Evolutionary conservation across 2,113 vertebrate genomes (phyloP).

Genomic region (Sapajus apella): DNA sequence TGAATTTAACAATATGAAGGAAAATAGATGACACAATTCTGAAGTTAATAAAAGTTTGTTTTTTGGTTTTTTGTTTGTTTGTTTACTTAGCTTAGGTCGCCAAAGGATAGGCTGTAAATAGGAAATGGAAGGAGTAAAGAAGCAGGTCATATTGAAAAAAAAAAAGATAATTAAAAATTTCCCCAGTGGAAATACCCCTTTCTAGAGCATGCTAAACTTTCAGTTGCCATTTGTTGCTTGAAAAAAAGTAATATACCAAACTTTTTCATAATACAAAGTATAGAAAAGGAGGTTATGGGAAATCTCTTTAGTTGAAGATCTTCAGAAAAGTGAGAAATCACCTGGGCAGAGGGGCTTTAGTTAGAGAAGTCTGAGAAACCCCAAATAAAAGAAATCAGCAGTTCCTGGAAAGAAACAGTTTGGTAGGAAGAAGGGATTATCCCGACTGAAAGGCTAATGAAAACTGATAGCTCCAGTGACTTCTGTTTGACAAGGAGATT

Average conservation of each 20-base stretch:
- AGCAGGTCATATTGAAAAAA: not conserved
- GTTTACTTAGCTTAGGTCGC: not conserved
- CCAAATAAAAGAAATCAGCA: not conserved
- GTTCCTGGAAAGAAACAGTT: slow-evolving; percentile 55
- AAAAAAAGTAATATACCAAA: not conserved
- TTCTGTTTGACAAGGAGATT: slow-evolving; percentile 68
- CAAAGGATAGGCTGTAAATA: not conserved
- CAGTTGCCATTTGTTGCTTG: not conserved
- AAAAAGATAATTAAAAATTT: slow-evolving; percentile 28
- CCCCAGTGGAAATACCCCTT: not conserved
- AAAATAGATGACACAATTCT: slow-evolving; percentile 29
- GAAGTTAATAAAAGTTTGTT: not conserved
- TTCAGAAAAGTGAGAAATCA: not conserved
- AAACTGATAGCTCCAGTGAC: slow-evolving; percentile 46
- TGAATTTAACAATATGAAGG: not conserved
- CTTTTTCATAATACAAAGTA: not conserved
- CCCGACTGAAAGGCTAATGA: slow-evolving; percentile 35
- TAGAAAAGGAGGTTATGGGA: not conserved
- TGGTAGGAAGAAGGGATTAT: slow-evolving; percentile 55
- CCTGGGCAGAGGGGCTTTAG: not conserved
- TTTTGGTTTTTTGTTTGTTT: not conserved
- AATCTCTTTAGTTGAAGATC: not conserved
- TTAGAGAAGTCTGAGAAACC: not conserved
- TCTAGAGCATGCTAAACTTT: not conserved
- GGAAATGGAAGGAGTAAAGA: slow-evolving; percentile 21